Base-by-base conservation (phyloP, 2,113 vertebrate genomes). In the Oplegnathus fasciatus region DNA sequence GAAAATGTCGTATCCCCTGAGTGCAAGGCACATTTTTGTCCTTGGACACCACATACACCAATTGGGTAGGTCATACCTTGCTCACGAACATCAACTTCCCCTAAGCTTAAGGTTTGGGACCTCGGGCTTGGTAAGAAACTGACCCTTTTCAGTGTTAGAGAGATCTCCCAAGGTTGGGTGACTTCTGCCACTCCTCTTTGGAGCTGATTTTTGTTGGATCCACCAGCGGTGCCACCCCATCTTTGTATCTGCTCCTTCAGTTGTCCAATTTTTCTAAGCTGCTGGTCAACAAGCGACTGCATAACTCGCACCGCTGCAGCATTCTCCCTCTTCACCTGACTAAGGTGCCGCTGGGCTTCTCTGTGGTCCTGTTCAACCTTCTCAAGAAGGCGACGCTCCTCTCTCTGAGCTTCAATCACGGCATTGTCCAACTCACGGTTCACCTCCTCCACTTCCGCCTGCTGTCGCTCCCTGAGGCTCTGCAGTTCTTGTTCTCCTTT, bases 301-400 rank as follows among this genome's bases (percentile, higher is more conserved):
- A 94, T 92, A 2, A 94, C 94, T 30, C 94, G 84, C n/a, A 92
- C 90, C 0, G 93, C 93, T 1, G 91, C 89, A 20, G 94, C 84
- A 24, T 96, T 96, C 75, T 95, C 94, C 34, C 91, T 88, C 70
- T 95, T 96, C 20, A 96, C 81, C 75, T 95, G 93, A 64, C 93
- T 93, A 1, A 97, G 89, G 24, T 80, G 81, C n/a, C 78, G 80
- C 82, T 92, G 94, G 58, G 89, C 83, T 7, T 95, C 91, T 46
- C 88, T 84, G 82, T 95, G 92, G 65, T 95, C 94, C 64, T 90
- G 92, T 74, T 95, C 94, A 6, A 96, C 84, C 52, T 91, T 94
- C 52, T 94, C 92, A 60, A 96, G 89, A 30, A 96, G 90, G 7
- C 88, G 90, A 6, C 93, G 90, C 66, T 96, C 96, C 54, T 94